phyloP scores from a whole-genome alignment of 2,888 invertebrate species.

The Pharmacophagus antenor region DNA sequence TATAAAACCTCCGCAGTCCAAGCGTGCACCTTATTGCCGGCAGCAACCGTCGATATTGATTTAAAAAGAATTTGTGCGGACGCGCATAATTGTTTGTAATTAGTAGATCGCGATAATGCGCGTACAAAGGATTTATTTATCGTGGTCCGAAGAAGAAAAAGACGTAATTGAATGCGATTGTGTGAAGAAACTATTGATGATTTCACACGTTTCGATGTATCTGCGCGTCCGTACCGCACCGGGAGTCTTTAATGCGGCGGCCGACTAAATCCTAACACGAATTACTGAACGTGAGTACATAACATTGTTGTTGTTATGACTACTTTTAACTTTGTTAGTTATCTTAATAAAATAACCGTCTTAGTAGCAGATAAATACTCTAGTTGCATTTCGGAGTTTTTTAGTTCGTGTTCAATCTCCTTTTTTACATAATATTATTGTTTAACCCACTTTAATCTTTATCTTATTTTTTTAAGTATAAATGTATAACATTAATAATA shows the following conservation, averaged over 20 bases:
- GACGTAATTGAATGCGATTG: constrained; percentile 52
- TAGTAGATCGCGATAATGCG: constrained; percentile 52
- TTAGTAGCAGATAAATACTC: not conserved
- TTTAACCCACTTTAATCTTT: no score
- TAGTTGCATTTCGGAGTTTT: not conserved
- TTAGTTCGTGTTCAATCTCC: not conserved
- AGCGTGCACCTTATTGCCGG: constrained; percentile 26
- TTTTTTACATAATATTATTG: no score
- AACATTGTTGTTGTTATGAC: not conserved
- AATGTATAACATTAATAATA: no score
- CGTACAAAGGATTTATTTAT: constrained; percentile 55
- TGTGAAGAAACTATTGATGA: constrained; percentile 41
- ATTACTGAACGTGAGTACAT: not conserved
- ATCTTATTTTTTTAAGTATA: no score
- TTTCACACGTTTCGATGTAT: constrained; percentile 47
- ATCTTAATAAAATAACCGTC: not conserved
- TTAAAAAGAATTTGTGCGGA: constrained; percentile 16
- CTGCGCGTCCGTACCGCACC: constrained; percentile 1
- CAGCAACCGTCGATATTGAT: constrained; percentile 27
- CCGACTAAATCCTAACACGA: constrained; percentile 2
- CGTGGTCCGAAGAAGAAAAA: constrained; percentile 48
- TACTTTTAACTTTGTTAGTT: not conserved
- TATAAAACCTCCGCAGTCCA: constrained; percentile 7
- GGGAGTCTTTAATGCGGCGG: constrained; percentile 1
- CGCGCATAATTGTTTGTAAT: constrained; percentile 36